Percentiles rank a stretch among this genome's conserved stretches.
Conservation (phyloP, 1,140 invertebrate genomes). For the Macrosteles quadrilineatus region DNA sequence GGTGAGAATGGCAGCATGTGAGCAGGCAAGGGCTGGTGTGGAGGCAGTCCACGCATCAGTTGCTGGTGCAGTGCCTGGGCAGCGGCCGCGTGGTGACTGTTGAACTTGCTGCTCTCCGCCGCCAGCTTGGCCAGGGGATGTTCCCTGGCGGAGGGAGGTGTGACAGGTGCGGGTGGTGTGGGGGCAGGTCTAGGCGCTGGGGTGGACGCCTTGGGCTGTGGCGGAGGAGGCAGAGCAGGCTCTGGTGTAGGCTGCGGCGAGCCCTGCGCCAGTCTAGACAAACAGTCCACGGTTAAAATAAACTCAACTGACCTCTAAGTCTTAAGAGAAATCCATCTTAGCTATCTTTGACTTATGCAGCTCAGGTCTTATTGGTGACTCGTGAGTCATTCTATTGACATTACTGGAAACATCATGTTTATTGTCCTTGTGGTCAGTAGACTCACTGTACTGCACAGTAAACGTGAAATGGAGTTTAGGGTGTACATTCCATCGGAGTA, state of each 20-base stretch:
- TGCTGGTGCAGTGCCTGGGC: conserved; percentile 76
- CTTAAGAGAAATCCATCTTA: too few relatives aligned
- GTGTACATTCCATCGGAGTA: too few relatives aligned
- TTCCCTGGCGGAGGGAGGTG: conserved; percentile 45
- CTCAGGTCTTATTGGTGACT: too few relatives aligned
- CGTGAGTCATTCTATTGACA: too few relatives aligned
- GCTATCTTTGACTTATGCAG: too few relatives aligned
- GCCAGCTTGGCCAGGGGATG: conserved; percentile 53
- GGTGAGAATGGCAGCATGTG: conserved; percentile 85
- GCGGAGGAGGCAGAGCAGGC: conserved; percentile 52
- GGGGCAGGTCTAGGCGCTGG: conserved; percentile 31
- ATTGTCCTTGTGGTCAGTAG: too few relatives aligned
- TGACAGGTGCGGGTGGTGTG: conserved; percentile 55
- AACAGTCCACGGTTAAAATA: not conserved
- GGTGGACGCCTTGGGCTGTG: conserved; percentile 50
- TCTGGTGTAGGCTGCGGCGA: conserved; percentile 50
- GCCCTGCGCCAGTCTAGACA: conserved; percentile 63
- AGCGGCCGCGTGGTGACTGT: conserved; percentile 72
- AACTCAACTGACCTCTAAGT: too few relatives aligned
- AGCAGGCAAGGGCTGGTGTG: conserved; percentile 57
- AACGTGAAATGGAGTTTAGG: too few relatives aligned
- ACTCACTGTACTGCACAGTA: too few relatives aligned
- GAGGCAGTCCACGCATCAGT: conserved; percentile 56
- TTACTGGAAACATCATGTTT: too few relatives aligned
- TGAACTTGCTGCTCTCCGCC: conserved; percentile 64